Evolutionary conservation across 2,888 invertebrate genomes (phyloP).

Genomic region (Watsonalla cultraria): DNA sequence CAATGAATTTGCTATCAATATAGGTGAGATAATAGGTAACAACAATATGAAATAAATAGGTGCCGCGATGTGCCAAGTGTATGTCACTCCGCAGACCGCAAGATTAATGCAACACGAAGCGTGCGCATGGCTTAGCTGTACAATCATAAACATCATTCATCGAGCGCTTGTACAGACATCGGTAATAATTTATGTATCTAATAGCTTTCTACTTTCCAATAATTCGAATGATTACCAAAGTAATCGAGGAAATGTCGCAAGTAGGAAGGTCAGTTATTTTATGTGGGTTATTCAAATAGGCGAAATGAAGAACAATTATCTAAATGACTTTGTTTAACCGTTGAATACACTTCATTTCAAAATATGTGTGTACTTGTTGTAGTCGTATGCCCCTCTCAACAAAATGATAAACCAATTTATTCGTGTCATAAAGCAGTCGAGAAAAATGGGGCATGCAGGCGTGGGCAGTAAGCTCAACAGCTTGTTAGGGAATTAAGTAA

Average conservation of each 20-base stretch:
- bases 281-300: no score
- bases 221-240: no score
- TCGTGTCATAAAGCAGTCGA: conserved; percentile 16
- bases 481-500: conserved; percentile 49
- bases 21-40: neutral
- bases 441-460: conserved; percentile 28
- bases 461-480: conserved; percentile 35
- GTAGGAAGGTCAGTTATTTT: no score
- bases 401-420: conserved; percentile 16
- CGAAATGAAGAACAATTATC: no score
- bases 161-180: no score
- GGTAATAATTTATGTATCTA: no score
- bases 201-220: no score
- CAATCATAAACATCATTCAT: conserved; percentile 11
- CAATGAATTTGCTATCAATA: neutral
- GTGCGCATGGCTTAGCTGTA: conserved; percentile 17
- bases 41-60: conserved; percentile 20
- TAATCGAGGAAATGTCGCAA: no score
- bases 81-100: conserved; percentile 43
- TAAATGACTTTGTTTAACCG: no score
- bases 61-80: conserved; percentile 22
- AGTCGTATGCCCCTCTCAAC: neutral
- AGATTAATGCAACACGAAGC: conserved; percentile 34
- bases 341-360: no score
- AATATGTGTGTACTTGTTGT: no score